These are phyloP conservation scores for Actias luna DNA, from an alignment of 2,888 invertebrate genomes.

Conservation along the genomic window DNA sequence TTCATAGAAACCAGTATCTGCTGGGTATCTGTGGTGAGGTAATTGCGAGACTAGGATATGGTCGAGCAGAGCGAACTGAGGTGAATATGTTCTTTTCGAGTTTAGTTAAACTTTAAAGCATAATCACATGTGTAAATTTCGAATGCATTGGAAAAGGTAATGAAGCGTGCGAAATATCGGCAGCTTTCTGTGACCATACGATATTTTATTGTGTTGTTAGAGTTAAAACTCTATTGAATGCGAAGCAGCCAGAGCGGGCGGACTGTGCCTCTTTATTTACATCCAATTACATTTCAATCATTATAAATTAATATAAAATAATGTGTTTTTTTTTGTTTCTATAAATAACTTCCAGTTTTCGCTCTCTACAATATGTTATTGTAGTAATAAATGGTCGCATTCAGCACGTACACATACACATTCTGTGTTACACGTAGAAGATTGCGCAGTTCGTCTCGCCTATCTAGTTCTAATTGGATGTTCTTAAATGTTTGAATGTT, in stretches of 20 bases:
- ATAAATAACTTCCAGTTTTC: neutral
- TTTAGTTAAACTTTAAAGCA: neutral
- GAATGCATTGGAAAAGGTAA: neutral
- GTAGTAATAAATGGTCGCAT: constrained; percentile 1
- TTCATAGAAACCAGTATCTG: neutral
- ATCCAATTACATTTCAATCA: neutral
- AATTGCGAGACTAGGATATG: neutral
- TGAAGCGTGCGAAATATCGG: neutral
- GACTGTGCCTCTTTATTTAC: constrained; percentile 1
- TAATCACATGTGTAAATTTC: neutral
- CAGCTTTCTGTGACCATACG: constrained; percentile 8
- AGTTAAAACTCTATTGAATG: constrained; percentile 9
- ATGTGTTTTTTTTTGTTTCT: constrained; percentile 12
- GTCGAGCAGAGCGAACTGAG: constrained; percentile 3
- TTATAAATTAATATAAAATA: neutral
- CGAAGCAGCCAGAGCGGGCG: constrained; percentile 6
- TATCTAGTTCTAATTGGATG: constrained; percentile 33
- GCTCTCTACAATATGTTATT: constrained; percentile 12
- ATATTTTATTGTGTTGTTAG: neutral
- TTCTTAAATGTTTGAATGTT: constrained; percentile 46
- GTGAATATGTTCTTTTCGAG: constrained; percentile 8
- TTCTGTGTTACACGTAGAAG: constrained; percentile 19
- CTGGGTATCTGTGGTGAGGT: neutral
- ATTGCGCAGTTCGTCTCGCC: constrained; percentile 40
- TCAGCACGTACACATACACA: neutral